phyloP scores from a whole-genome alignment of 2,113 vertebrate genomes.

The Excalfactoria chinensis region DNA sequence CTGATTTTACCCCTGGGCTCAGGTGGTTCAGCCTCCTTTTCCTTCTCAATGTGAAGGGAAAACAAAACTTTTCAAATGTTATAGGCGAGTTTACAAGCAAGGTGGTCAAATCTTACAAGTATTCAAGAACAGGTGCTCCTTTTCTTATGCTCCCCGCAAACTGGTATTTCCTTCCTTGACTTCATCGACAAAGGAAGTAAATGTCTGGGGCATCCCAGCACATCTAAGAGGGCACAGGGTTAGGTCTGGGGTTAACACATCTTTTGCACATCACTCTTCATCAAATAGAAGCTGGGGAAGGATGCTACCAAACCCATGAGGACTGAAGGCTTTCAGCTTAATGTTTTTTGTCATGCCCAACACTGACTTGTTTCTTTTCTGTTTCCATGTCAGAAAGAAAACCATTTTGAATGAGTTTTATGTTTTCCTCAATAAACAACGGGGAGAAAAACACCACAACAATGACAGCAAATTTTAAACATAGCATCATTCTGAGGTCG shows the following conservation, averaged over 20 bases:
- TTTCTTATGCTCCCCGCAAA: background rate
- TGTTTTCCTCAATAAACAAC: background rate
- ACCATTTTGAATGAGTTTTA: background rate
- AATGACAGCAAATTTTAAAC: background rate
- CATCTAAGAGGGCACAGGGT: background rate
- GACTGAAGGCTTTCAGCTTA: background rate
- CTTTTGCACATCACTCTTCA: background rate
- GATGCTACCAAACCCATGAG: background rate
- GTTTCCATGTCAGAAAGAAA: background rate
- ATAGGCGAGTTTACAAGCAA: background rate
- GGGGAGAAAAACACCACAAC: background rate
- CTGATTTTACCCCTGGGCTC: background rate
- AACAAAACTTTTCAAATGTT: background rate
- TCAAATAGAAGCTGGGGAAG: background rate
- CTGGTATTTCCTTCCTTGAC: fast-evolving
- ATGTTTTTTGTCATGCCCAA: background rate
- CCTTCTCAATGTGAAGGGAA: background rate
- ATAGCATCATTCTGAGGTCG: background rate
- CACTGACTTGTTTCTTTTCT: background rate
- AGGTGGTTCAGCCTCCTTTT: background rate
- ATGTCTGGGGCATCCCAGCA: background rate
- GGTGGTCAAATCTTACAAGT: background rate
- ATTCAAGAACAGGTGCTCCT: background rate
- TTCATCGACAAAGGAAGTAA: background rate
- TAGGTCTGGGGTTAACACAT: background rate